phyloP scores from a whole-genome alignment of 2,113 vertebrate genomes.

The Otocyon megalotis region DNA sequence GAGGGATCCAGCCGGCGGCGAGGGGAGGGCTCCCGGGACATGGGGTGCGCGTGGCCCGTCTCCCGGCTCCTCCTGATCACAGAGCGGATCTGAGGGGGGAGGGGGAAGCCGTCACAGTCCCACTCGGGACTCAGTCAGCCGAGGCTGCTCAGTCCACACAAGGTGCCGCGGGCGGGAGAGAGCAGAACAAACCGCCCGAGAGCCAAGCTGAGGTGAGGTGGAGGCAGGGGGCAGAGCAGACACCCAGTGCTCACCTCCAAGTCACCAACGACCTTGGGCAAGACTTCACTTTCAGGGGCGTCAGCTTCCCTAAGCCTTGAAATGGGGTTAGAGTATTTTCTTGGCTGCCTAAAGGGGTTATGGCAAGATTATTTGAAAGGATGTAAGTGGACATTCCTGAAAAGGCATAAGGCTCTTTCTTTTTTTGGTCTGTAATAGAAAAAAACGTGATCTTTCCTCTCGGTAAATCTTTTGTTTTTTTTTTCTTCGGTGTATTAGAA shows the following conservation, averaged over 20 bases:
- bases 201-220: background rate
- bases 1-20: slow-evolving; percentile 91
- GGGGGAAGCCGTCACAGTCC: slow-evolving; percentile 72
- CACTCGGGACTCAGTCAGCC: background rate
- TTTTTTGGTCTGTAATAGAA: slow-evolving; percentile 6
- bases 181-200: background rate
- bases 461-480: background rate
- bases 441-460: background rate
- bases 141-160: background rate
- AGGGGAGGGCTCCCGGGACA: slow-evolving; percentile 94
- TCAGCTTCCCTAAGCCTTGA: background rate
- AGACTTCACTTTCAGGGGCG: background rate
- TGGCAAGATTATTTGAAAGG: background rate
- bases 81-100: slow-evolving; percentile 93
- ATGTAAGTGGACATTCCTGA: background rate
- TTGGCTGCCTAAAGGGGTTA: background rate
- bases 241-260: background rate
- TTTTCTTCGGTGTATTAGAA: background rate
- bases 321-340: background rate
- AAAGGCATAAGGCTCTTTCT: background rate
- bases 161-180: background rate
- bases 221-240: background rate
- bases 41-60: slow-evolving; percentile 94
- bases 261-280: slow-evolving; percentile 1
- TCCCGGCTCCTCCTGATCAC: slow-evolving; percentile 98